Conservation (phyloP, 1,140 invertebrate genomes). For the Holcopasites calliopsidis region DNA sequence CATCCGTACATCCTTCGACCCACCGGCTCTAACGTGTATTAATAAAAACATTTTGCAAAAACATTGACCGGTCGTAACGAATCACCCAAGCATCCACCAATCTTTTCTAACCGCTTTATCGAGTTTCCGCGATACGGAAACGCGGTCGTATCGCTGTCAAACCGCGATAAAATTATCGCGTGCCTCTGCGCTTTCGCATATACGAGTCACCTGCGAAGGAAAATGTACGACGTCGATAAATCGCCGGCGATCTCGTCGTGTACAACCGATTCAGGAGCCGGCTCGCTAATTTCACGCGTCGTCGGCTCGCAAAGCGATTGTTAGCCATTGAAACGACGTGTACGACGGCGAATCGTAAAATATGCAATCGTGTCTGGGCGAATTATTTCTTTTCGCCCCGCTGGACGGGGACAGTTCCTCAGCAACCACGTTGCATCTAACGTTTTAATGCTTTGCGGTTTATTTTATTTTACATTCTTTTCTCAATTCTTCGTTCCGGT, state of each 20-base stretch:
- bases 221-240: no score
- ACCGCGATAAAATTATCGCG: constrained; percentile 16
- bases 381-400: background rate
- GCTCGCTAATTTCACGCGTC: background rate
- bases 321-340: background rate
- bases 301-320: background rate
- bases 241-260: background rate
- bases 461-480: background rate
- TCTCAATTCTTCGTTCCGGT: background rate
- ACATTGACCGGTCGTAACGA: background rate
- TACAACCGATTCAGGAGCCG: background rate
- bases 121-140: background rate
- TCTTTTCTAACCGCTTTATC: background rate
- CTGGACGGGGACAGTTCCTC: background rate
- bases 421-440: background rate
- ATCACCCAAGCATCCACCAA: background rate
- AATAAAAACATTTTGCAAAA: background rate
- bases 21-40: background rate
- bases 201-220: no score
- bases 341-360: background rate
- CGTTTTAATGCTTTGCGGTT: constrained; percentile 6
- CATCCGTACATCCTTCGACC: constrained; percentile 6
- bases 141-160: background rate
- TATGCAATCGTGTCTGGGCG: background rate
- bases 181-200: background rate